Percentiles rank a stretch among this genome's conserved stretches.
Conservation (phyloP, 2,113 vertebrate genomes). For the Antechinus flavipes region DNA sequence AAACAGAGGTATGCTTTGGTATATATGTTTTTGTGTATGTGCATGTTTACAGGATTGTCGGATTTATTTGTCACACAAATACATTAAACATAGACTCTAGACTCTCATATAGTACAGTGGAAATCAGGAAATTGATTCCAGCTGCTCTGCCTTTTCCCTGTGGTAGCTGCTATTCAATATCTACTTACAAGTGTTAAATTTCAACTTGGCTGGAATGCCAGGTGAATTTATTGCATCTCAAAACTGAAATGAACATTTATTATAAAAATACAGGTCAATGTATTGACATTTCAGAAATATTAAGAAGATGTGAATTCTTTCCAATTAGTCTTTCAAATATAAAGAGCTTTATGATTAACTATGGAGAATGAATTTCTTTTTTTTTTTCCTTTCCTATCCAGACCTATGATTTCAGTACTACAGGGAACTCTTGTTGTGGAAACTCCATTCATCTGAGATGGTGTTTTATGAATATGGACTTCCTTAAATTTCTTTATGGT, state of each 20-base stretch:
- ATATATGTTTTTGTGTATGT: not conserved
- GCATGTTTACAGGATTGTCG: not conserved
- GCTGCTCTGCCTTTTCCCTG: not conserved
- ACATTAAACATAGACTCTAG: constrained; percentile 47
- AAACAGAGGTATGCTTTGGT: not conserved
- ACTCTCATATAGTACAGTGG: not conserved
- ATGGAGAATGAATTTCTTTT: not conserved
- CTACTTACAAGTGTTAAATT: constrained; percentile 53
- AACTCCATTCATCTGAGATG: not conserved
- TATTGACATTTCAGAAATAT: constrained; percentile 52
- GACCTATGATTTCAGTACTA: not conserved
- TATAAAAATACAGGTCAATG: constrained; percentile 12
- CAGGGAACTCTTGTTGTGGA: not conserved
- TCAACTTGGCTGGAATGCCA: constrained; percentile 43
- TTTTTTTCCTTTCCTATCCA: not conserved
- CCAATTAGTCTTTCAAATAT: constrained; percentile 34
- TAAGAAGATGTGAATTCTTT: constrained; percentile 36
- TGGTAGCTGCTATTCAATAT: constrained; percentile 38
- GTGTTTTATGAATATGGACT: not conserved
- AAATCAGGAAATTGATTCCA: constrained; percentile 62
- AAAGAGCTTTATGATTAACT: not conserved
- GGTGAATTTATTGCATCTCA: constrained; percentile 45
- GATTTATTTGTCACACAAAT: constrained; percentile 39
- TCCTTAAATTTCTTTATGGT: constrained; percentile 42
- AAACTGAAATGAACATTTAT: constrained; percentile 51